Percentiles rank a stretch among this genome's conserved stretches.
Evolutionary conservation across 2,113 vertebrate species (phyloP).

Genomic region (Salvator merianae): DNA sequence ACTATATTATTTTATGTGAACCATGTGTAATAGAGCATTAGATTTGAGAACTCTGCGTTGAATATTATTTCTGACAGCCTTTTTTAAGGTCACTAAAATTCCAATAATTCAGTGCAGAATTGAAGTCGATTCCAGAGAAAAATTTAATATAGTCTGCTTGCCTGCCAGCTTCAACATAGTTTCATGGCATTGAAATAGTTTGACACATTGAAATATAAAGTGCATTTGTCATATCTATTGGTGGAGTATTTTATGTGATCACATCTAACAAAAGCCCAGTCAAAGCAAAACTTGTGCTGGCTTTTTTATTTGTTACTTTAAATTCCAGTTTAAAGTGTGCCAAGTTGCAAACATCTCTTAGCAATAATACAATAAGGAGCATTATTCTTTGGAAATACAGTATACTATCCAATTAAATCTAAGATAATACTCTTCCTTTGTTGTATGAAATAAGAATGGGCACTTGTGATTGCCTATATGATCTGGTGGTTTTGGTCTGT

Average conservation of each 20-base stretch:
- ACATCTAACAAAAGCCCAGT: conserved; percentile 78
- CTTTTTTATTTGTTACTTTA: conserved; percentile 58
- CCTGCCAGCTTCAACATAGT: conserved; percentile 82
- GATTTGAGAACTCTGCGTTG: conserved; percentile 77
- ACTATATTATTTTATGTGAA: conserved; percentile 80
- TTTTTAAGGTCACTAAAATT: conserved; percentile 88
- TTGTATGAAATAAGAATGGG: background rate
- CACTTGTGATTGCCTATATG: background rate
- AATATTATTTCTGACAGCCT: conserved; percentile 86
- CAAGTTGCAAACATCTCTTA: conserved; percentile 45
- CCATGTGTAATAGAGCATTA: conserved; percentile 77
- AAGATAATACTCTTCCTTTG: conserved; percentile 6
- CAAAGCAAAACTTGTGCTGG: conserved; percentile 69
- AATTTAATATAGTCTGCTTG: conserved; percentile 85
- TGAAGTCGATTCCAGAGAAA: conserved; percentile 83
- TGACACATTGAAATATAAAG: conserved; percentile 88
- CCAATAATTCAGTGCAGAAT: conserved; percentile 86
- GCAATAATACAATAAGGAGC: conserved; percentile 57
- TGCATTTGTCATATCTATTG: conserved; percentile 85
- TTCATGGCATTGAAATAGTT: conserved; percentile 80
- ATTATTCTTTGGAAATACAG: conserved; percentile 38
- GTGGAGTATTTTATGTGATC: conserved; percentile 77
- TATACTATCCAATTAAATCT: conserved; percentile 40
- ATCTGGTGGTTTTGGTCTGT: background rate
- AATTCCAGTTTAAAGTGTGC: conserved; percentile 58